Base-by-base conservation (phyloP, 2,888 invertebrate species). In the Globia sparganii region DNA sequence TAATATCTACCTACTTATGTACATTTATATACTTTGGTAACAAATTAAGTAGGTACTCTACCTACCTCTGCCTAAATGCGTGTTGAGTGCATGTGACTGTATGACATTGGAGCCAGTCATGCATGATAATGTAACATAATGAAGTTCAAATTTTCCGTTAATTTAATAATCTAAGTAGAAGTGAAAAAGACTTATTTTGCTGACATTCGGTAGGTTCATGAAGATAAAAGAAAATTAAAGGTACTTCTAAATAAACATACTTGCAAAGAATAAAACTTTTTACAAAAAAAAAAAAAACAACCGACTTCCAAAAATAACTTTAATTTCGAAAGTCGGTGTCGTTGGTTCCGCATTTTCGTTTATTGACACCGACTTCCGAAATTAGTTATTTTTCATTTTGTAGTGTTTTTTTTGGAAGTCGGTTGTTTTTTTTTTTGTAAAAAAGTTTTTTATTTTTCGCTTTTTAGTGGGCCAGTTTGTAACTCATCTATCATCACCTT, bases 71-170 rank as follows among this genome's bases (percentile, higher is more conserved):
- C 8, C n/a, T 62, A 49, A 15, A 40, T 43, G 53, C 13, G 31
- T 34, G 34, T 28, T 37, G 15, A n/a, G 18, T 56, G 34, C 18
- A 46, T 66, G 18, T 73, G 34, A 59, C 46, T 49, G 53, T 58
- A 37, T 65, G 64, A 75, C 76, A 81, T 58, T 70, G 70, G 28
- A 37, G 56, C 62, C 37, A 56, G 64, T 64, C 62, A 31, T 46
- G 37, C 53, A 56, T 71, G 34, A 18, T 43, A 70, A 72, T 53
- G 70, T 72, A 46, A 25, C 28, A 25, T 61, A 43, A 4, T 43
- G 70, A 15, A 64, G 70, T 53, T 53, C 8, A 68, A 56, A 34
- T 5, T 68, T 56, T 68, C 56, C 53, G 9, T 25, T 46, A 15
- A 15, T 46, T 46, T 46, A 15, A 46, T 66, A 2, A 2, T 31